Evolutionary conservation across 2,113 vertebrate species (phyloP).

Genomic region (Spea multiplicata): DNA sequence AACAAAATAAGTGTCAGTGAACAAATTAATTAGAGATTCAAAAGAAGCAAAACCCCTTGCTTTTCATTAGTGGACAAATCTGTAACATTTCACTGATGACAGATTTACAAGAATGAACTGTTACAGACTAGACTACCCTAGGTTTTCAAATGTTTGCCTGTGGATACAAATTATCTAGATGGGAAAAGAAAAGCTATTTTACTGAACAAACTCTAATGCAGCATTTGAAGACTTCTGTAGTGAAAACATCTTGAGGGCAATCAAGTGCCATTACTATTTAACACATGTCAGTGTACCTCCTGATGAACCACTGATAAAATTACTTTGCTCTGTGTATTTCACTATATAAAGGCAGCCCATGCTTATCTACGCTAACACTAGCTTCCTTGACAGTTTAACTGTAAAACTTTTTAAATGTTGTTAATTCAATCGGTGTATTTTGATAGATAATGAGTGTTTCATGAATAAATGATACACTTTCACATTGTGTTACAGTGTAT

Average conservation of each 20-base stretch:
- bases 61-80: conserved; percentile 69
- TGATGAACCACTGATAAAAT: conserved; percentile 69
- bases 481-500: no score
- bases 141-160: conserved; percentile 73
- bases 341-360: conserved; percentile 63
- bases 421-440: conserved; percentile 70
- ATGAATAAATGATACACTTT: not conserved
- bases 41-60: conserved; percentile 49
- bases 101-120: conserved; percentile 68
- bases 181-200: conserved; percentile 69
- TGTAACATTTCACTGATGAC: conserved; percentile 67
- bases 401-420: conserved; percentile 73
- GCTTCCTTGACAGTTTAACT: conserved; percentile 77
- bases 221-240: conserved; percentile 64
- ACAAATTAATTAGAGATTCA: conserved; percentile 30
- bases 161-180: conserved; percentile 78
- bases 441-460: conserved; percentile 12
- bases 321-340: conserved; percentile 63
- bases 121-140: conserved; percentile 77
- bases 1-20: not conserved
- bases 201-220: conserved; percentile 70
- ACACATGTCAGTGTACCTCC: conserved; percentile 73
- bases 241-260: conserved; percentile 79
- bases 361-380: conserved; percentile 74
- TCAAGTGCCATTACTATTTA: conserved; percentile 68